Percentiles rank a stretch among this genome's conserved stretches.
phyloP scores from a whole-genome alignment of 2,797 vertebrate species.

The Apodemus agrarius region DNA sequence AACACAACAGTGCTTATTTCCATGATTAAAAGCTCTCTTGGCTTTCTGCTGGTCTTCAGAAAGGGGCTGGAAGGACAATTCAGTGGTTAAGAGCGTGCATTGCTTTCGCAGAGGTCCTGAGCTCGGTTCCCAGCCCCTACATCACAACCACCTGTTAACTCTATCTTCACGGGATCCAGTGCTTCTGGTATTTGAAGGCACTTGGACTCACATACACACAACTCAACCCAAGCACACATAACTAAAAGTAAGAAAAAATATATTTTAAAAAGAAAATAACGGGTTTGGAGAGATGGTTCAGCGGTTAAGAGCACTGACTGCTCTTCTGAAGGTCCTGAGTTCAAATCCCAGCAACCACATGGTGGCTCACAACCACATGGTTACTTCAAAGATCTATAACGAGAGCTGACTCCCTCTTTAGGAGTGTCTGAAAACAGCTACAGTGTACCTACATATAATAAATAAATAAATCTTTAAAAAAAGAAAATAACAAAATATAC shows the following conservation, averaged over 20 bases:
- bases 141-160: background rate
- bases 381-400: no score
- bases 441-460: no score
- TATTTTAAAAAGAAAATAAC: background rate
- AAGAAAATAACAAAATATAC: background rate
- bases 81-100: background rate
- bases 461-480: background rate
- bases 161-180: background rate
- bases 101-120: background rate
- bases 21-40: background rate
- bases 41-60: background rate
- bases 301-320: no score
- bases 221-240: background rate
- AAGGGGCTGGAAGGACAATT: background rate
- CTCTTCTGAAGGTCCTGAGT: no score
- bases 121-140: background rate
- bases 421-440: no score
- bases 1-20: background rate
- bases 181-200: background rate
- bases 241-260: background rate
- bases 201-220: background rate
- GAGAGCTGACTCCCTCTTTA: no score
- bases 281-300: no score
- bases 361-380: no score
- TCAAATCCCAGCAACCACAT: no score